Conservation (phyloP, 2,797 vertebrate genomes). For the Furcifer pardalis region DNA sequence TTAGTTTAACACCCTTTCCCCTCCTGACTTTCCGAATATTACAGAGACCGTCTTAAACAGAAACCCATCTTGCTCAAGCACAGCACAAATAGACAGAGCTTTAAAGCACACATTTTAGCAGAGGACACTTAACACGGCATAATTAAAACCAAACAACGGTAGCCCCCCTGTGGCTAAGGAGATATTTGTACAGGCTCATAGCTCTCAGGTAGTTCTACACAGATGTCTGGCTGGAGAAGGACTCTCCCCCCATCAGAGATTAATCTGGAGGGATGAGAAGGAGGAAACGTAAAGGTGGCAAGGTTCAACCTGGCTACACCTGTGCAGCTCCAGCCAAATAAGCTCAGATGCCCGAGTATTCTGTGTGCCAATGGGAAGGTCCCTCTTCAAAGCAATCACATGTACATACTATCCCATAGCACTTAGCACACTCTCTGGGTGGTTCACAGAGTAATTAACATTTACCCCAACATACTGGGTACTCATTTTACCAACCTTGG, state of each 20-base stretch:
- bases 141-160: slow-evolving; percentile 37
- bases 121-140: background rate
- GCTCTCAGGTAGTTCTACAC: background rate
- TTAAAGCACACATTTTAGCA: background rate
- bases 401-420: too few species aligned
- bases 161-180: background rate
- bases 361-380: too few species aligned
- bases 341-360: too few species aligned
- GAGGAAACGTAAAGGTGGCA: too few species aligned
- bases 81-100: background rate
- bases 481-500: too few species aligned
- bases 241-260: background rate
- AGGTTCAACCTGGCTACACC: too few species aligned
- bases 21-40: background rate
- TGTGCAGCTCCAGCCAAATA: too few species aligned
- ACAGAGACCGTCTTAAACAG: background rate
- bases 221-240: background rate
- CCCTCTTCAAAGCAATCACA: too few species aligned
- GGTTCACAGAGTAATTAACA: too few species aligned
- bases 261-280: background rate
- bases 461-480: too few species aligned
- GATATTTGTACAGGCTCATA: slow-evolving; percentile 26
- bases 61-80: background rate
- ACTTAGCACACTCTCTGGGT: too few species aligned
- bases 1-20: background rate